phyloP scores from a whole-genome alignment of 92 coral and sea anemone species.

The Heteractis magnifica region DNA sequence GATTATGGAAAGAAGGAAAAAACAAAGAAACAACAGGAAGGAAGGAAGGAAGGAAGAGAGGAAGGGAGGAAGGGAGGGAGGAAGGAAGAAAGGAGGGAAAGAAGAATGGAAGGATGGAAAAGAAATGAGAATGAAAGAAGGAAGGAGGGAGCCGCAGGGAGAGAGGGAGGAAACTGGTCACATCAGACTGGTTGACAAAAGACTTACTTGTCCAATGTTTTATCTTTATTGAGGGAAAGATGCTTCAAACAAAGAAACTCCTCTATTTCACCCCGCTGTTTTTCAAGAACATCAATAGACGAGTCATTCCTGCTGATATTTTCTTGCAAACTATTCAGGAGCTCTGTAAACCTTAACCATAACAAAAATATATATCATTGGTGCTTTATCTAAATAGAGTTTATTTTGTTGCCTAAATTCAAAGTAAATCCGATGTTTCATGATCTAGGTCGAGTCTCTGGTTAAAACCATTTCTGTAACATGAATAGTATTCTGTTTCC shows the following conservation, averaged over 20 bases:
- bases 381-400: neutral
- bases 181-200: neutral
- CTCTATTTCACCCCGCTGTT: slow-evolving; percentile 24
- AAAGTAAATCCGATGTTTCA: no score
- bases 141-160: neutral
- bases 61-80: neutral
- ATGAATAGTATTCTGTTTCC: no score
- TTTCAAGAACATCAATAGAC: slow-evolving; percentile 29
- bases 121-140: neutral
- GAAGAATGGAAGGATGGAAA: neutral
- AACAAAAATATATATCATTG: neutral
- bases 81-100: neutral
- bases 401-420: neutral
- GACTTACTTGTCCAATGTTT: slow-evolving; percentile 48
- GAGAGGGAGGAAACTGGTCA: neutral
- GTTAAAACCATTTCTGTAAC: no score
- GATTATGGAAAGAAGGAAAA: neutral
- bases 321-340: slow-evolving; percentile 17
- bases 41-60: neutral
- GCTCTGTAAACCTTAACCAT: slow-evolving; percentile 22
- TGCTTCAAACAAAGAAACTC: slow-evolving; percentile 47
- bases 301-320: slow-evolving; percentile 24
- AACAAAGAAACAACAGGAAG: neutral
- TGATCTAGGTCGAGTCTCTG: no score
- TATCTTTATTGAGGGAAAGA: slow-evolving; percentile 34